Evolutionary conservation across 2,797 vertebrate genomes (phyloP).

Genomic region (Coreius guichenoti): DNA sequence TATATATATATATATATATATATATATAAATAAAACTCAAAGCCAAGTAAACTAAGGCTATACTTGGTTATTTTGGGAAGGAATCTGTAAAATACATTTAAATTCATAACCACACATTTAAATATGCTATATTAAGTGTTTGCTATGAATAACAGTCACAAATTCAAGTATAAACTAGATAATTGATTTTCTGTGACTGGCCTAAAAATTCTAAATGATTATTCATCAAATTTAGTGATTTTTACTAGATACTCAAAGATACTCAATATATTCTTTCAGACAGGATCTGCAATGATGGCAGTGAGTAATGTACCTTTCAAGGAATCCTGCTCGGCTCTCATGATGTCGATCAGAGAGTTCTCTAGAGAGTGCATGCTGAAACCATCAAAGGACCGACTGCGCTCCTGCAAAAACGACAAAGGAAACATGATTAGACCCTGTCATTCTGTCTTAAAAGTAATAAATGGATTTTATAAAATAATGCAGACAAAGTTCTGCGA

Average conservation of each 20-base stretch:
- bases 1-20: no score
- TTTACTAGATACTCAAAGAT: neutral
- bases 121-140: neutral
- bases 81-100: neutral
- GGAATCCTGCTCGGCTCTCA: conserved; percentile 99
- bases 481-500: neutral
- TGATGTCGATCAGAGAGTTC: conserved; percentile 99
- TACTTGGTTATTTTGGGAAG: neutral
- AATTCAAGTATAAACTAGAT: neutral
- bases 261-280: neutral
- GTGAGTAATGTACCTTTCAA: conserved; percentile 90
- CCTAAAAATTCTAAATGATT: neutral
- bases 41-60: neutral
- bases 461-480: neutral
- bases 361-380: conserved; percentile 98
- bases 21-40: no score
- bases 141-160: neutral
- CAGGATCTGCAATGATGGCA: neutral
- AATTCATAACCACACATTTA: neutral
- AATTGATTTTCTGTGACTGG: neutral
- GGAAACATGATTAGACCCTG: conserved; percentile 66
- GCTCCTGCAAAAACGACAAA: conserved; percentile 87
- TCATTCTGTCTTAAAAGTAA: conserved; percentile 32
- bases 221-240: neutral
- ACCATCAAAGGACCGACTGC: conserved; percentile 93